Conservation (phyloP, 2,113 vertebrate species). For the Arizona elegans region DNA sequence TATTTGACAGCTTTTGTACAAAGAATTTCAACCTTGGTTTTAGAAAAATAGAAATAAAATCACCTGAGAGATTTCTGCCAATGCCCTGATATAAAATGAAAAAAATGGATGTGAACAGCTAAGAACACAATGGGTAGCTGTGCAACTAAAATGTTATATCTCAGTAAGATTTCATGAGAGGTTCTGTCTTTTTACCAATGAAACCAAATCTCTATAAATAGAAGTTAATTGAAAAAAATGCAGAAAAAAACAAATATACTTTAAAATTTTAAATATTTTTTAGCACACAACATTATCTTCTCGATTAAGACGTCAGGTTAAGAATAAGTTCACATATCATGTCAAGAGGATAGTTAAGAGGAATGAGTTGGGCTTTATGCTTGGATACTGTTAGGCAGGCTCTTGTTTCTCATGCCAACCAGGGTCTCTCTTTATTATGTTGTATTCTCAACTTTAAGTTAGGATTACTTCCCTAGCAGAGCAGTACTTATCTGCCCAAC, state of each 20-base stretch:
- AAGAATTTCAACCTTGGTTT: neutral
- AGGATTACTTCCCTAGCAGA: neutral
- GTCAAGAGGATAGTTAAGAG: neutral
- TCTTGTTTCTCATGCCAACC: neutral
- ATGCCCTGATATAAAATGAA: neutral
- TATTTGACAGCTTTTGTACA: neutral
- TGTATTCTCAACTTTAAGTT: neutral
- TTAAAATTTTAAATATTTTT: neutral
- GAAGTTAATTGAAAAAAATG: neutral
- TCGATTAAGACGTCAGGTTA: neutral
- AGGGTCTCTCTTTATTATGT: neutral
- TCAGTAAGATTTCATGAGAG: neutral
- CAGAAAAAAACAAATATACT: neutral
- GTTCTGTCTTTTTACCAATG: neutral
- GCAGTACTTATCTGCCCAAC: neutral
- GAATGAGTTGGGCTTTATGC: neutral
- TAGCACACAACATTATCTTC: neutral
- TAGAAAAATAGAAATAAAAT: neutral
- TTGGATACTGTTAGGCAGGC: neutral
- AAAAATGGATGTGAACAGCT: neutral
- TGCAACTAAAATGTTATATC: neutral
- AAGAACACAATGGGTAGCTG: neutral
- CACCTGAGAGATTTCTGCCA: neutral
- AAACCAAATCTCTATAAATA: neutral
- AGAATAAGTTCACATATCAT: neutral